Conservation (phyloP, 1,140 invertebrate genomes). For the Holcopasites calliopsidis region DNA sequence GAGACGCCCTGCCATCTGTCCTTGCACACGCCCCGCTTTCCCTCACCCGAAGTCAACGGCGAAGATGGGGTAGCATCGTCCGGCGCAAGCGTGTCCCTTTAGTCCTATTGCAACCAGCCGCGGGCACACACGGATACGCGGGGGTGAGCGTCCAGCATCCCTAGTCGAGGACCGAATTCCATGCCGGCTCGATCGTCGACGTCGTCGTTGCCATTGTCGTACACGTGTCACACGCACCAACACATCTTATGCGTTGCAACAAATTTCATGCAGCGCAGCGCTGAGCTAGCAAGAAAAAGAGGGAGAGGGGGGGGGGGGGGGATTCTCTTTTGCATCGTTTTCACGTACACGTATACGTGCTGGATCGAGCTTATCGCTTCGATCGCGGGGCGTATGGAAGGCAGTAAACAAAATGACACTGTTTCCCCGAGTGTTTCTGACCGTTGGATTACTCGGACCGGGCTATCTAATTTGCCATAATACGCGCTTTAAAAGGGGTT, state of each 20-base stretch:
- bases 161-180: slow-evolving; percentile 60
- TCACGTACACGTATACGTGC: slow-evolving; percentile 10
- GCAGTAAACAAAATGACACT: slow-evolving; percentile 18
- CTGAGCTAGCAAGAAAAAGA: neutral
- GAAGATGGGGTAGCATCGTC: slow-evolving; percentile 54
- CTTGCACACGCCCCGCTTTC: slow-evolving; percentile 59
- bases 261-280: slow-evolving; percentile 32
- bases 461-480: neutral
- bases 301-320: neutral
- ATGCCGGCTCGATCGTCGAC: slow-evolving; percentile 38
- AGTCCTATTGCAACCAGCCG: slow-evolving; percentile 40
- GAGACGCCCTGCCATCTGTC: slow-evolving; percentile 64
- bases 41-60: slow-evolving; percentile 48
- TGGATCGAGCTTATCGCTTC: slow-evolving; percentile 29
- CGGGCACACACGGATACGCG: neutral
- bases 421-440: slow-evolving; percentile 3
- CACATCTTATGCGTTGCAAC: slow-evolving; percentile 13
- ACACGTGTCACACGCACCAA: slow-evolving; percentile 39
- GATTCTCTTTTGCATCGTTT: slow-evolving; percentile 7
- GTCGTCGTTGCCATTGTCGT: slow-evolving; percentile 16
- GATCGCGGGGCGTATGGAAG: neutral
- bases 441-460: neutral
- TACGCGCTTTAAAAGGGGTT: neutral
- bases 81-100: slow-evolving; percentile 62
- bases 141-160: slow-evolving; percentile 43